Evolutionary conservation across 2,113 vertebrate genomes (phyloP), one percentile per base, ranked within the genome.

Genomic region (Cygnus buccinator): DNA sequence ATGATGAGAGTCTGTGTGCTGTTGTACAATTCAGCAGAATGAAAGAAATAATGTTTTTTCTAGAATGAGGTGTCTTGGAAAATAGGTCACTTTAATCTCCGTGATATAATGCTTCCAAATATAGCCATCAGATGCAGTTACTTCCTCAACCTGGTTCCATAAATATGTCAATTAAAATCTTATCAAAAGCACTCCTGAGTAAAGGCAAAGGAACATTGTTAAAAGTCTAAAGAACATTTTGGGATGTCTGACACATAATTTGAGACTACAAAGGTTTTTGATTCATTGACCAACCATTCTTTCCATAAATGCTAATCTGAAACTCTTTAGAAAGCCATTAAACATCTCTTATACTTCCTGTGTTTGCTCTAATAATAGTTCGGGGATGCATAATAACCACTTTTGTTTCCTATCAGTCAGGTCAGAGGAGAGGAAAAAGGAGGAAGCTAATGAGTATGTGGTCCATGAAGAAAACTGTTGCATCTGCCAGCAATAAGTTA

Each of bases 101-200:
- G n/a, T 80, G 44, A 87, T 35, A 35, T 35, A 35, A 35, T 94
- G 31, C 13, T 94, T 78, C 43, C 77, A 96, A 97, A 95, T 87
- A 75, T 28, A 94, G 21, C 62, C 31, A 86, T 94, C 29, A 84
- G 84, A 57, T 81, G 8, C 15, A 19, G 35, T 84, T 88, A 84
- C 62, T 91, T 94, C 66, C 28, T 59, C 7, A 71, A 25, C 10
- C 18, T 63, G 10, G 28, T 92, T 94, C 72, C 41, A 71, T 82
- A 97, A 96, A 87, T 68, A 68, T 1, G 6, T 76, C 31, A 89
- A 89, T 87, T 96, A 90, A 90, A 94, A 61, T 75, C 8, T 85
- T 88, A 91, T 48, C 33, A 76, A 95, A 95, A 92, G 1, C 13
- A 65, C 62, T 95, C 20, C 39, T 55, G 35, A 22, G 54, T 75